Conservation (phyloP, 2,113 vertebrate species). For the Todiramphus chloris region DNA sequence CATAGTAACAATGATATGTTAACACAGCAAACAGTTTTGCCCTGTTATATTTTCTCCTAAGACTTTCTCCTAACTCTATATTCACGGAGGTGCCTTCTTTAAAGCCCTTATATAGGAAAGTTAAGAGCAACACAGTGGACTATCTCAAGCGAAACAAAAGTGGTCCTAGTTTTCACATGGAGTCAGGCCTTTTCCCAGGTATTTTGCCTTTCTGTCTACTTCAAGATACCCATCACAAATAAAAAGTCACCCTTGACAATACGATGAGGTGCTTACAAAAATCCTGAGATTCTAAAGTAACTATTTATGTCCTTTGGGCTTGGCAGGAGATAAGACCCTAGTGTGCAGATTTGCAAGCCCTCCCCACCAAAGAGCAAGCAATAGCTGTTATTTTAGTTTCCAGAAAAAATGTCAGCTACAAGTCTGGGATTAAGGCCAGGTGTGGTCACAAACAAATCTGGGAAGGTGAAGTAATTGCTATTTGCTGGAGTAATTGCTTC, state of each 20-base stretch:
- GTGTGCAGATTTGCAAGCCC: neutral
- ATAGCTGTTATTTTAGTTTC: neutral
- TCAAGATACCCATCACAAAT: neutral
- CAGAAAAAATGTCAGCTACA: neutral
- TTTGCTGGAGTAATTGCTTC: conserved; percentile 29
- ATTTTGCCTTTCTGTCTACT: neutral
- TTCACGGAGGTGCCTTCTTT: neutral
- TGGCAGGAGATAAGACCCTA: neutral
- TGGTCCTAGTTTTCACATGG: neutral
- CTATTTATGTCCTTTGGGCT: neutral
- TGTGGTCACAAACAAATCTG: neutral
- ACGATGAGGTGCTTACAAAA: neutral
- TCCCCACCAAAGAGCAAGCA: neutral
- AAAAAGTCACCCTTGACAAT: neutral
- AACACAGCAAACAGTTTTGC: neutral
- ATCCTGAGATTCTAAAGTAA: neutral
- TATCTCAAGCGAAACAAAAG: neutral
- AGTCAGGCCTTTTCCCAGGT: neutral
- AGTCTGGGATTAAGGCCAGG: neutral
- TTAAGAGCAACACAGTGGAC: neutral
- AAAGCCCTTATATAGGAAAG: neutral
- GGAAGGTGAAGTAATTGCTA: neutral
- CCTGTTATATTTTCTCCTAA: neutral
- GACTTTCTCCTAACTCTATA: neutral
- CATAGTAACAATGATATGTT: neutral